A percentile compares a stretch with the other conserved stretches of the same genome.
Evolutionary conservation across 2,797 vertebrate genomes (phyloP).

Genomic region (Tokudaia tokunoshimensis): DNA sequence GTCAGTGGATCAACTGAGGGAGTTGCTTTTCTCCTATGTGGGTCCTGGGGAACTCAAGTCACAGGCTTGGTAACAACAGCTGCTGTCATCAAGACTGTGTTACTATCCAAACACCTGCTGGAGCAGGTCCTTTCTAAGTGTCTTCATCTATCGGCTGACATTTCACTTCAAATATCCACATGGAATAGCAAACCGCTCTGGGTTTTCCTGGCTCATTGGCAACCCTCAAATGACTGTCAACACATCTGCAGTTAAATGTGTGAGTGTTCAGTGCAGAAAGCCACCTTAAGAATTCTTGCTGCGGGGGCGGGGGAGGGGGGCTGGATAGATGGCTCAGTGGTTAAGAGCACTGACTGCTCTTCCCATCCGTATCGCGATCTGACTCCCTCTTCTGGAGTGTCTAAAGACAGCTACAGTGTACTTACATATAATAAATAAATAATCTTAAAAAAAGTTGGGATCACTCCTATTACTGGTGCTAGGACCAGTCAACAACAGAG

Average conservation of each 20-base stretch:
- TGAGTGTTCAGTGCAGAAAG: background rate
- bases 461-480: background rate
- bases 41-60: background rate
- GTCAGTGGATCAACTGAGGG: too few relatives aligned
- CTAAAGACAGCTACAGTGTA: too few relatives aligned
- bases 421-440: too few relatives aligned
- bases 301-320: too few relatives aligned
- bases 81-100: too few relatives aligned
- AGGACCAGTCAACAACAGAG: background rate
- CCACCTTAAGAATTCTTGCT: background rate
- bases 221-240: background rate
- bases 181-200: fast-evolving
- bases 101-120: background rate
- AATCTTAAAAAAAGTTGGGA: too few relatives aligned
- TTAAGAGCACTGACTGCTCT: too few relatives aligned
- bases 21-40: background rate
- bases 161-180: background rate
- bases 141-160: background rate
- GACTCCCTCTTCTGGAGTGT: too few relatives aligned
- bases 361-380: too few relatives aligned
- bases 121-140: background rate
- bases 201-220: background rate
- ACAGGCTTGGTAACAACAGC: too few relatives aligned
- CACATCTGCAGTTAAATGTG: background rate
- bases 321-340: too few relatives aligned